phyloP scores from a whole-genome alignment of 1,140 invertebrate genomes.

The Papilio xuthus region DNA sequence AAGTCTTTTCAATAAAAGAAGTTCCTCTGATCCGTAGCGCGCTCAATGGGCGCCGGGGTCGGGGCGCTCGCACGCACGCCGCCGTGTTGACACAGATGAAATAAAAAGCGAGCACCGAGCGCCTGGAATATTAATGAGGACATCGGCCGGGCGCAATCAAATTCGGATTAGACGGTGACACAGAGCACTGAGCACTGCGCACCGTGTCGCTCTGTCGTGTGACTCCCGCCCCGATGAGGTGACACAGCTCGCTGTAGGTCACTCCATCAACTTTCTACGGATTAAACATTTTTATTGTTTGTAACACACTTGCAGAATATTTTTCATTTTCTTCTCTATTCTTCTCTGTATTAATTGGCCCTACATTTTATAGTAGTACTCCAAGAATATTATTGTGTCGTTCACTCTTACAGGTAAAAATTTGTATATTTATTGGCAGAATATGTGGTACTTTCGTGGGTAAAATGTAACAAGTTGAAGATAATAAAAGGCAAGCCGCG shows the following conservation, averaged over 20 bases:
- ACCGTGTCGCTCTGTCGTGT: conserved; percentile 5
- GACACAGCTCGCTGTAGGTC: not conserved
- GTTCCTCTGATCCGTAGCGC: not conserved
- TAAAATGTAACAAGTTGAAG: not conserved
- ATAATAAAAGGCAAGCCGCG: not conserved
- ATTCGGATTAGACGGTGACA: conserved; percentile 50
- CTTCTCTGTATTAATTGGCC: not conserved
- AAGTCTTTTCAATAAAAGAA: conserved; percentile 33
- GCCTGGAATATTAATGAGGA: conserved; percentile 46
- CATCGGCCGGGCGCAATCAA: conserved; percentile 49
- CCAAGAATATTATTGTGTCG: too few relatives aligned
- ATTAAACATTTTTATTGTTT: not conserved
- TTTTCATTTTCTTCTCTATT: not conserved
- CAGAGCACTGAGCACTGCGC: conserved; percentile 24
- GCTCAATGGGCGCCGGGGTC: conserved; percentile 10
- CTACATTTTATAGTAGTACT: not conserved
- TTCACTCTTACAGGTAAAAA: not conserved
- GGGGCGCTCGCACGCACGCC: conserved; percentile 19
- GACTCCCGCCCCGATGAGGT: not conserved
- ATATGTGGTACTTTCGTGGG: not conserved
- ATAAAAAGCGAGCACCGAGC: conserved; percentile 38
- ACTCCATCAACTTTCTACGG: not conserved
- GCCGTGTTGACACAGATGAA: conserved; percentile 36
- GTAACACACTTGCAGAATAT: not conserved
- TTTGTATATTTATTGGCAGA: conserved; percentile 5